A percentile compares a stretch with the other conserved stretches of the same genome.
Conservation (phyloP, 1,140 invertebrate genomes). For the Laodelphax striatellus region DNA sequence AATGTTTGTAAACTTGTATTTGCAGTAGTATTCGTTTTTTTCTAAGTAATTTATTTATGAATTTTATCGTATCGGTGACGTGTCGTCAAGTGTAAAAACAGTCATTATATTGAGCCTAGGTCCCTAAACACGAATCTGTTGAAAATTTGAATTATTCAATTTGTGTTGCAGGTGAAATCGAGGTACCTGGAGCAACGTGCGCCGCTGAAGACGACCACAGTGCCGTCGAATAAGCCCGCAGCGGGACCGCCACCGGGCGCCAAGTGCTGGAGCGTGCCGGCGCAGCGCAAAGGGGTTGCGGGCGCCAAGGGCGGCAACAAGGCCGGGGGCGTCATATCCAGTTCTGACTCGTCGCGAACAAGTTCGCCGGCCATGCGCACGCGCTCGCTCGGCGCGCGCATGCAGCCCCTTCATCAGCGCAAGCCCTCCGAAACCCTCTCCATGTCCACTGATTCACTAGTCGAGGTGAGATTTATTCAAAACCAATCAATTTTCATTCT, state of each 20-base stretch:
- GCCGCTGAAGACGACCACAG: conserved; percentile 8
- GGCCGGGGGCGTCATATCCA: conserved; percentile 34
- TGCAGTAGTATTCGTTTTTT: no score
- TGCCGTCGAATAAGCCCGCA: conserved; percentile 21
- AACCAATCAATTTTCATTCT: not conserved
- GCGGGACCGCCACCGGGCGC: conserved; percentile 15
- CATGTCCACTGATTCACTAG: conserved; percentile 18
- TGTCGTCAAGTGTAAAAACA: no score
- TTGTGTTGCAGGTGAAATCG: conserved; percentile 34
- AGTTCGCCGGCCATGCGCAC: conserved; percentile 49
- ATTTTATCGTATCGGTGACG: no score
- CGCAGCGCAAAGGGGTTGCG: not conserved
- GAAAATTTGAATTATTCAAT: no score
- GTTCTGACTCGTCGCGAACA: conserved; percentile 47
- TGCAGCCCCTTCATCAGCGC: not conserved
- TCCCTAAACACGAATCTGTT: no score
- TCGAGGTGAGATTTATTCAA: not conserved
- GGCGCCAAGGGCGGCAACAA: not conserved
- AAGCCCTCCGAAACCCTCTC: conserved; percentile 7
- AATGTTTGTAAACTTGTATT: no score
- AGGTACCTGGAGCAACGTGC: conserved; percentile 40
- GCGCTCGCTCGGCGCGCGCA: conserved; percentile 25
- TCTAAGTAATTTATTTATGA: no score
- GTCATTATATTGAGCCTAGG: no score
- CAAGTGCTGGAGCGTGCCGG: conserved; percentile 11